Percentiles rank a stretch among this genome's conserved stretches.
Conservation (phyloP, 2,113 vertebrate species). For the Xiphophorus couchianus region DNA sequence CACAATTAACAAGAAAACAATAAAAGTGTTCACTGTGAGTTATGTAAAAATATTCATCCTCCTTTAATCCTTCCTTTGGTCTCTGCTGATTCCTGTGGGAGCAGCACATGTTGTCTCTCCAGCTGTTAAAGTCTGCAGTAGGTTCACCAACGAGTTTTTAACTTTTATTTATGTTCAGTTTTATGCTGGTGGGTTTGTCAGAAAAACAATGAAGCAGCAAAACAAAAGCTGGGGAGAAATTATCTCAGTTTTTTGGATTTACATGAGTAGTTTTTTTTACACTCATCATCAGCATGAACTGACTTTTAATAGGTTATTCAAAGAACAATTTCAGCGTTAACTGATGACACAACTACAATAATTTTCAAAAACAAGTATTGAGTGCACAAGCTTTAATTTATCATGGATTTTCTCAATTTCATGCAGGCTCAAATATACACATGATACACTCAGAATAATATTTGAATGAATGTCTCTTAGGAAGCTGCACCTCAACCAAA, state of each 20-base stretch:
- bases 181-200: background rate
- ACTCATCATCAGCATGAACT: background rate
- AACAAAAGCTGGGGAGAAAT: background rate
- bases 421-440: too few relatives aligned
- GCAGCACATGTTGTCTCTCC: background rate
- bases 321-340: background rate
- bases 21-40: too few relatives aligned
- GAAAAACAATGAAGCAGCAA: background rate
- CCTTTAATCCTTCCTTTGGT: background rate
- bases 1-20: too few relatives aligned
- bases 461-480: background rate
- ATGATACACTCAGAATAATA: background rate
- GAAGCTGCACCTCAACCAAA: background rate
- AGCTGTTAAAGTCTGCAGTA: background rate
- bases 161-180: background rate
- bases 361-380: background rate
- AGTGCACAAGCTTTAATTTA: too few relatives aligned
- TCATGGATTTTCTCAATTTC: too few relatives aligned
- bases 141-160: background rate
- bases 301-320: background rate
- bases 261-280: background rate
- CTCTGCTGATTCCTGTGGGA: background rate
- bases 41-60: too few relatives aligned
- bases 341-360: background rate
- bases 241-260: background rate